Percentiles rank a stretch among this genome's conserved stretches.
Conservation (phyloP, 2,888 invertebrate genomes). For the Coelinius sp. region DNA sequence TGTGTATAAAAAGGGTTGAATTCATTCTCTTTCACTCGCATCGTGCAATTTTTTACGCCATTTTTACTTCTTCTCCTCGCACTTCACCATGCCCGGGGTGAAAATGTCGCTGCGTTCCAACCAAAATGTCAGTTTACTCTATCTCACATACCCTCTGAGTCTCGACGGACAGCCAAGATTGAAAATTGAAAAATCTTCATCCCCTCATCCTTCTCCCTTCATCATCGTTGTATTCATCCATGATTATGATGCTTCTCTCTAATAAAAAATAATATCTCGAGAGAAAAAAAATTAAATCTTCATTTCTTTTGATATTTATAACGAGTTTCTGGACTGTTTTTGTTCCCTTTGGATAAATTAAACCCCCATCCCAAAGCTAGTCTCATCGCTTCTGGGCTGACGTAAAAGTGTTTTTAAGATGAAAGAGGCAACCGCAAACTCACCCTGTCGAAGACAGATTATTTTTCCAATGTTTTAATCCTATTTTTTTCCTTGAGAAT, state of each 20-base stretch:
- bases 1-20: conserved; percentile 68
- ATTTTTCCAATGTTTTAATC: too few species aligned
- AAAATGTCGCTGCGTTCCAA: conserved; percentile 63
- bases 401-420: conserved; percentile 23
- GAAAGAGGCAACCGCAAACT: not conserved
- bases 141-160: conserved; percentile 36
- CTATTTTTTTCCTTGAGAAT: too few species aligned
- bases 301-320: not conserved
- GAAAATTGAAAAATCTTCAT: conserved; percentile 41
- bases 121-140: conserved; percentile 36
- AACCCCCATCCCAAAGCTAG: conserved; percentile 43
- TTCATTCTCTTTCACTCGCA: conserved; percentile 30
- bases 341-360: not conserved
- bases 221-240: not conserved
- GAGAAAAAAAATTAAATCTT: conserved; percentile 15
- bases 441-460: too few species aligned
- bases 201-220: conserved; percentile 21
- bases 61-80: conserved; percentile 13
- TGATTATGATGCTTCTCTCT: conserved; percentile 34
- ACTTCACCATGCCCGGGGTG: conserved; percentile 61
- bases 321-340: not conserved
- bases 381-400: conserved; percentile 48
- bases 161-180: conserved; percentile 22
- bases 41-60: not conserved
- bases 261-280: not conserved